Evolutionary conservation across 2,113 vertebrate genomes (phyloP), one percentile per base, ranked within the genome.

Genomic region (Calonectris borealis): DNA sequence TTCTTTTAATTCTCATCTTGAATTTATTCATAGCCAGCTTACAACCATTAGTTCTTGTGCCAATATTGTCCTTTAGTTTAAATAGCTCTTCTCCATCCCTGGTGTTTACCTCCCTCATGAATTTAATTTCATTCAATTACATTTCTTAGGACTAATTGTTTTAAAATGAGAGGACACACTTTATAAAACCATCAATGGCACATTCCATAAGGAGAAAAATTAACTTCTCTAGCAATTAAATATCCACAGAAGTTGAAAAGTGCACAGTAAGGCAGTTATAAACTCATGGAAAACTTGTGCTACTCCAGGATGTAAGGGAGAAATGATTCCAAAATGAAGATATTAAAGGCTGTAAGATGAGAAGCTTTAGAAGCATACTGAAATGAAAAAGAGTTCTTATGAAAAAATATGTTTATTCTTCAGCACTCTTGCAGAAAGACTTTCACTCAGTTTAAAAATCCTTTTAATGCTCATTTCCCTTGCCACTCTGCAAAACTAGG

Each of bases 11-110:
- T 91, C 85, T 51, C 84, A 80, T 31, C 73, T 89, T 94, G 87
- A 94, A 79, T 85, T 87, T 93, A 94, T 90, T 87, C 87, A 85
- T 14, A 91, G 36, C 6, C 78, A 83, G 48, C 62, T 94, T 87
- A 93, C 48, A 94, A 38, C 81, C 89, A 91, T 95, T 94, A 93
- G 91, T 57, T 85, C 73, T 87, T 75, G 26, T 72, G 66, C 82
- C 86, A 96, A 94, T 95, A 93, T 90, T 96, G 90, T 95, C 96
- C 94, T 94, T 96, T 57, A 85, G 52, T 68, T 95, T 91, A 95
- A 94, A 87, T n/a, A 95, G 81, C 49, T 94, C 54, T 72, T 82
- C 70, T 93, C 44, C 44, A 71, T 91, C 92, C 73, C 92, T 68
- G 70, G 75, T 91, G 93, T 95, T 93, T 92, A 91, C 52, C 26